Evolutionary conservation across 2,113 vertebrate genomes (phyloP).

Genomic region (Collichthys lucidus): DNA sequence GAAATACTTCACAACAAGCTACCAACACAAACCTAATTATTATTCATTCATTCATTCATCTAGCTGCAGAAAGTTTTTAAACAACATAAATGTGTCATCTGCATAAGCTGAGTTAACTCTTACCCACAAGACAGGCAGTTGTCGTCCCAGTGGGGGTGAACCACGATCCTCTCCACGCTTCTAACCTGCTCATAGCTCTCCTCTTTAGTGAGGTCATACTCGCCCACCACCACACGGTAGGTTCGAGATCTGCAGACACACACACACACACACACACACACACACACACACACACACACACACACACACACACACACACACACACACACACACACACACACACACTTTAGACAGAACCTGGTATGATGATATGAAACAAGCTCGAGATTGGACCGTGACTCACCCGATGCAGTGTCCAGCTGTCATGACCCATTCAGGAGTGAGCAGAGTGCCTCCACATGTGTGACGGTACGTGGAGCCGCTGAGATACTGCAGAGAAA

Average conservation of each 20-base stretch:
- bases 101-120: background rate
- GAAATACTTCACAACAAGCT: too few relatives aligned
- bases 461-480: slow-evolving; percentile 35
- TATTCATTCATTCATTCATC: too few relatives aligned
- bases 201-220: slow-evolving; percentile 36
- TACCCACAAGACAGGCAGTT: slow-evolving; percentile 65
- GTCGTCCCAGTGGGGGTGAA: slow-evolving; percentile 48
- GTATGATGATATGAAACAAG: background rate
- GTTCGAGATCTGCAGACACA: slow-evolving; percentile 21
- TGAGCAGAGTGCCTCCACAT: slow-evolving; percentile 62
- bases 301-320: rapidly evolving
- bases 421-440: slow-evolving; percentile 59
- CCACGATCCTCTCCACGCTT: slow-evolving; percentile 45
- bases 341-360: background rate
- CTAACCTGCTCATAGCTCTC: slow-evolving; percentile 41
- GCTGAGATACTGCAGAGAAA: slow-evolving; percentile 53
- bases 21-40: too few relatives aligned
- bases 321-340: background rate
- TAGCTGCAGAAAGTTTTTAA: too few relatives aligned
- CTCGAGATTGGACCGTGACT: background rate
- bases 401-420: slow-evolving; percentile 62
- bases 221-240: slow-evolving; percentile 57
- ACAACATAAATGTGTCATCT: background rate
- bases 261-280: rapidly evolving
- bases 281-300: too few relatives aligned